These are phyloP conservation scores for Bergia sp. DNA, from an alignment of 92 coral and sea anemone genomes.

Conservation along the genomic window DNA sequence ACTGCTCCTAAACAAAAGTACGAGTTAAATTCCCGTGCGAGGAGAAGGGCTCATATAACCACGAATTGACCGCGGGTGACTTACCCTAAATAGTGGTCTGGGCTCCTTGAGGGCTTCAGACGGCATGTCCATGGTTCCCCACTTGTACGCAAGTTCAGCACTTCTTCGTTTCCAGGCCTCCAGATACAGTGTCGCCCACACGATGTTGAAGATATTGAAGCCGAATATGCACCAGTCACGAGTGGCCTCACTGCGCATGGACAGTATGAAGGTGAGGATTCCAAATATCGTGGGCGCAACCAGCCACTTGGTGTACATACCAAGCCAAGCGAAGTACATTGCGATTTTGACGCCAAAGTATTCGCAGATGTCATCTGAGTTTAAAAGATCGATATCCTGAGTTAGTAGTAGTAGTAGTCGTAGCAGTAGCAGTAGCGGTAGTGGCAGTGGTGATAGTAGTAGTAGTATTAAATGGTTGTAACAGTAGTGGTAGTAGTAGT, in stretches of 20 bases:
- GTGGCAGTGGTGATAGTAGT: not conserved
- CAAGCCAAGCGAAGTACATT: conserved; percentile 99
- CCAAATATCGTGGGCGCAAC: conserved; percentile 96
- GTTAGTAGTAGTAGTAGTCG: not conserved
- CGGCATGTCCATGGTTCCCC: conserved; percentile 99
- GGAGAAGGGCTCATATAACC: too few species aligned
- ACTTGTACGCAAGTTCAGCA: conserved; percentile 97
- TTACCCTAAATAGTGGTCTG: conserved; percentile 85
- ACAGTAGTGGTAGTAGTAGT: too few species aligned
- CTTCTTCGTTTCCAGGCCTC: conserved; percentile 99
- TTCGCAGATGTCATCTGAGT: conserved; percentile 88
- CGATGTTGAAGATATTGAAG: conserved; percentile 96
- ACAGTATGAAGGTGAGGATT: conserved; percentile 85
- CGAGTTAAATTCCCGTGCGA: too few species aligned
- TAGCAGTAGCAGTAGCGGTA: not conserved
- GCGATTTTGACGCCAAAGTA: conserved; percentile 99
- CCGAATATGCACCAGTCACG: conserved; percentile 98
- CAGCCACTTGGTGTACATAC: conserved; percentile 99
- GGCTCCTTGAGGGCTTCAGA: conserved; percentile 95
- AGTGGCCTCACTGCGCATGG: conserved; percentile 89
- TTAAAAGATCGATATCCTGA: not conserved
- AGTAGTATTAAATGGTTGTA: too few species aligned
- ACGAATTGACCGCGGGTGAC: not conserved
- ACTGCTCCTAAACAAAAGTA: too few species aligned
- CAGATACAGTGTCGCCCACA: conserved; percentile 97